These are phyloP conservation scores for Triplophysa tibetana DNA, from an alignment of 2,113 vertebrate species.

Conservation along the genomic window DNA sequence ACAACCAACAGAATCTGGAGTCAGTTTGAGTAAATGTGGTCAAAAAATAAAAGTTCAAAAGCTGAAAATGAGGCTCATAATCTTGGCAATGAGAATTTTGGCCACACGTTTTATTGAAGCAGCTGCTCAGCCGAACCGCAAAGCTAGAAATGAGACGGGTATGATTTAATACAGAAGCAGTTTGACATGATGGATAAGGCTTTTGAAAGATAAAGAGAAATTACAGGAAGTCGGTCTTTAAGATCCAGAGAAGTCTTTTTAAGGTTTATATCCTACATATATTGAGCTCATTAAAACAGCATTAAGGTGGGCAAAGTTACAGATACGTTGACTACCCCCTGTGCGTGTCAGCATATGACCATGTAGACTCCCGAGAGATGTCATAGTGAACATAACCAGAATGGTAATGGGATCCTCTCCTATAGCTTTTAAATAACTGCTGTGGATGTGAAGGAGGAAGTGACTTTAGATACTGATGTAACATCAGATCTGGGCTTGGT, in stretches of 20 bases:
- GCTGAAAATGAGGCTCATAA: slow-evolving; percentile 6
- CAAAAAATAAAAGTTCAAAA: neutral
- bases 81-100: slow-evolving; percentile 3
- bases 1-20: too few species aligned
- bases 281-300: neutral
- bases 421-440: slow-evolving; percentile 22
- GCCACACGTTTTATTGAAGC: neutral
- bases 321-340: neutral
- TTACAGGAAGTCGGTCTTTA: neutral
- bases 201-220: slow-evolving; percentile 16
- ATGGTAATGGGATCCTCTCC: slow-evolving; percentile 18
- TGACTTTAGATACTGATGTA: slow-evolving; percentile 2
- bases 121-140: slow-evolving; percentile 9
- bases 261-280: neutral
- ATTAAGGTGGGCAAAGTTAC: neutral
- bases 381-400: slow-evolving; percentile 6
- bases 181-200: neutral
- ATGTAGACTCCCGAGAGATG: slow-evolving; percentile 12
- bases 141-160: slow-evolving; percentile 6
- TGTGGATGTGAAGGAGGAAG: neutral
- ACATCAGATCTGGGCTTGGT: neutral
- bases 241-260: slow-evolving; percentile 5
- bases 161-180: slow-evolving; percentile 12
- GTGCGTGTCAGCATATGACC: neutral
- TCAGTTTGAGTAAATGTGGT: neutral